Base-by-base conservation (phyloP, 2,113 vertebrate species). In the Pteropus alecto region DNA sequence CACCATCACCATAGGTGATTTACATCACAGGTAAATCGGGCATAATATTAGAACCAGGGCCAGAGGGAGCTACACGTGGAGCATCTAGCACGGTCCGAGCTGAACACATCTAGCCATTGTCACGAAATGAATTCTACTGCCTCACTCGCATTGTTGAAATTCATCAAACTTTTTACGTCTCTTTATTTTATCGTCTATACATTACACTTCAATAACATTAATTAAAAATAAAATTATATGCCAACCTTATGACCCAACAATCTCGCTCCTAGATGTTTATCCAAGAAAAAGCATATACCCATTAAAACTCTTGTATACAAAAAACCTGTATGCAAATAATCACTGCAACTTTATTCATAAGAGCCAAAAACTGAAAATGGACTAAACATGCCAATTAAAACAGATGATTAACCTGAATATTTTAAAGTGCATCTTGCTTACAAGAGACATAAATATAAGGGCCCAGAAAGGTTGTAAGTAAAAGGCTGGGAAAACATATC, bases 341-440 rank as follows among this genome's bases (percentile, higher is more conserved):
- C 56, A 70, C 18, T 54, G 60, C 21, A 30, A 95, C 35, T 94
- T 70, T 65, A 65, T 61, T 81, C 67, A 43, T 18, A 60, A 88
- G 35, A 76, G 35, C 18, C 51, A 30, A 65, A 86, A 96, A 51
- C 48, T 87, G 28, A 35, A 94, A 81, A 30, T 68, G 24, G 26
- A 60, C 54, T 65, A 90, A 90, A 74, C 74, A 41, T 46, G 51
- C 15, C 54, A 95, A 51, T 46, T 93, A 51, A 97, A 96, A 90
- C 58, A 95, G 3, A 88, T 26, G 14, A 16, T 46, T 84, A 73
- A 88, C 88, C 14, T 65, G 19, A 10, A 65, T 70, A 84, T 74
- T 83, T 86, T 51, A 11, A 30, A 60, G 63, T 70, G 12, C 22
- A 74, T 54, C 41, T 51, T 78, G 14, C 21, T 76, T 91, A 70